Evolutionary conservation across 2,888 invertebrate genomes (phyloP).

Genomic region (Dasysyrphus tricinctus): DNA sequence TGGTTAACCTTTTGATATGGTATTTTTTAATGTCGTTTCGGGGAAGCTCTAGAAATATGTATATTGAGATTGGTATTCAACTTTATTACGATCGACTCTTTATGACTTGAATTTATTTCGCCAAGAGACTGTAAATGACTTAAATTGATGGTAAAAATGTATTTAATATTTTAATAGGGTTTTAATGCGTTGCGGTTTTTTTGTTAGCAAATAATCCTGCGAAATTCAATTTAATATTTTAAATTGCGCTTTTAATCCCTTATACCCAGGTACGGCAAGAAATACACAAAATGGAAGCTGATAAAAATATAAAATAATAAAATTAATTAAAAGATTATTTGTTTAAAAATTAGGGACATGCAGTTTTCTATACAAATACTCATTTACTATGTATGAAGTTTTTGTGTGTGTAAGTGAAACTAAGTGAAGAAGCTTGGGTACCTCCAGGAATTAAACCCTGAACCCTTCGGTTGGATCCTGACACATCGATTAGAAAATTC

Average conservation of each 20-base stretch:
- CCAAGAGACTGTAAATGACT: constrained; percentile 29
- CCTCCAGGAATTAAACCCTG: no score
- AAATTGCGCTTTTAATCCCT: neutral
- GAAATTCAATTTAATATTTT: neutral
- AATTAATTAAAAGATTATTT: no score
- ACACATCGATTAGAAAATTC: no score
- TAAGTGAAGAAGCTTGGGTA: no score
- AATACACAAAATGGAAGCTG: no score
- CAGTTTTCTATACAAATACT: no score
- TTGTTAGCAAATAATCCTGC: constrained; percentile 19
- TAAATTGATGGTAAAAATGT: constrained; percentile 37
- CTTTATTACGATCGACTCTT: constrained; percentile 21
- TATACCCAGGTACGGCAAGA: no score
- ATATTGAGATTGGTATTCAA: constrained; percentile 46
- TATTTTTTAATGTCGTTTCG: constrained; percentile 42
- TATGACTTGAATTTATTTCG: constrained; percentile 25
- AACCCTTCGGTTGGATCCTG: no score
- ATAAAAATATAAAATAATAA: no score
- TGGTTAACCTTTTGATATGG: constrained; percentile 29
- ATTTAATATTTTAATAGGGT: constrained; percentile 33
- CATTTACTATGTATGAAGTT: no score
- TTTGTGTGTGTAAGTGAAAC: no score
- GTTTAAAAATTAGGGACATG: no score
- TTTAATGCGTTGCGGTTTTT: constrained; percentile 33
- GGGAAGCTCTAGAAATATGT: constrained; percentile 24